Base-by-base conservation (phyloP, 2,113 vertebrate genomes). In the Herpailurus yagouaroundi region DNA sequence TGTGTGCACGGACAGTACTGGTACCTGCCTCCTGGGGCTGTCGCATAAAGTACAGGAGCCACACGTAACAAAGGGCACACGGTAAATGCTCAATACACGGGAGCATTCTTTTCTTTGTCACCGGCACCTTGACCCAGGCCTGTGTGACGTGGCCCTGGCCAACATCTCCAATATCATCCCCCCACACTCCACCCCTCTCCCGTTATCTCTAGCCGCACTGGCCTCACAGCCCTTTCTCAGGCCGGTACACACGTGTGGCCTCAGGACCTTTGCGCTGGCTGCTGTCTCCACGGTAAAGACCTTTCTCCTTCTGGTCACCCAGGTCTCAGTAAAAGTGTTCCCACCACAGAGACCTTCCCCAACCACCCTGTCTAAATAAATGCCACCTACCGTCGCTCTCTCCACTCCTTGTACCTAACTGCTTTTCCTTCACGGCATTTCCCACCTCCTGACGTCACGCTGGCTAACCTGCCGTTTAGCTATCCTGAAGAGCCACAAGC, bases 21-120 rank as follows among this genome's bases (percentile, higher is more conserved):
- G 4, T 5, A 73, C 25, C 57, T 38, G 31, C 11, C 57, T 45
- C 16, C 52, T 31, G 33, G 27, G 38, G n/a, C 4, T 3, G 9
- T 41, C 33, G 3, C 1, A 31, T 15, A 16, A 82, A 8, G 2
- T 94, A 76, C 18, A 13, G 0, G 18, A 81, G 41, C 19, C 76
- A 13, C 2, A 36, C 0, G 1, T 29, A 36, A 27, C n/a, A 36
- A 45, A 89, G 69, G 12, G 15, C 14, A 64, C n/a, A 38, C 0
- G 2, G n/a, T 25, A 86, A 83, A 50, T 5, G 1, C n/a, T 66
- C 23, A 2, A n/a, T 8, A 85, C 66, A 55, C 0, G 2, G 0
- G 4, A 63, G 50, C 9, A 9, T 71, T 68, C 41, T 52, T 55
- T 55, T 69, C 57, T 52, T 0, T 15, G 2, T 52, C 71, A 21